Evolutionary conservation across 2,113 vertebrate species (phyloP).

Genomic region (Rana temporaria): DNA sequence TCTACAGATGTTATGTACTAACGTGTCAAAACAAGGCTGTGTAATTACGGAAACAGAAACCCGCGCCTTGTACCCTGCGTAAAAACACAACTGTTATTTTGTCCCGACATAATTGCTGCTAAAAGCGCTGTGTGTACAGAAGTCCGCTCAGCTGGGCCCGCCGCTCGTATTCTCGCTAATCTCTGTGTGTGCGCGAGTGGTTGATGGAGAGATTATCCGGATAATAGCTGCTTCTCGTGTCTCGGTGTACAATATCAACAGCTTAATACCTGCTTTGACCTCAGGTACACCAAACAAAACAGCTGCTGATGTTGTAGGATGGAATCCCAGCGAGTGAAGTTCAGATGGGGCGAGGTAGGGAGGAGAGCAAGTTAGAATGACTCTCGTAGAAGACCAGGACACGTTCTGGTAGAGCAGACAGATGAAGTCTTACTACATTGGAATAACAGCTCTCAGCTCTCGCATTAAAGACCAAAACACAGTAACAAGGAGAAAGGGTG

Average conservation of each 20-base stretch:
- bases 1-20: too few species aligned
- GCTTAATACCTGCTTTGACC: conserved; percentile 35
- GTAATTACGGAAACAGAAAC: background rate
- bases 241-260: background rate
- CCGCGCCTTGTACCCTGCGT: background rate
- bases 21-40: background rate
- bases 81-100: background rate
- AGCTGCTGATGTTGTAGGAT: background rate
- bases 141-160: too few species aligned
- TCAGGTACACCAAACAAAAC: conserved; percentile 20
- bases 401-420: too few species aligned
- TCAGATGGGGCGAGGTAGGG: too few species aligned
- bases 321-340: background rate
- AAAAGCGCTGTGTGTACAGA: background rate
- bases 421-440: too few species aligned
- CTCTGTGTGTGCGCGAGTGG: background rate
- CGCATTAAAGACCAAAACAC: too few species aligned
- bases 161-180: background rate
- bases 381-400: too few species aligned
- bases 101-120: background rate
- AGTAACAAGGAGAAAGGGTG: too few species aligned
- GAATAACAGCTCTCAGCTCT: too few species aligned
- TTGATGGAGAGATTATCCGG: conserved; percentile 37
- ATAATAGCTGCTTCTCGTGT: conserved; percentile 10
- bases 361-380: too few species aligned